A percentile compares a stretch with the other conserved stretches of the same genome.
These are phyloP conservation scores for Drosophila nannoptera DNA, from an alignment of 1,140 invertebrate genomes.

Conservation along the genomic window DNA sequence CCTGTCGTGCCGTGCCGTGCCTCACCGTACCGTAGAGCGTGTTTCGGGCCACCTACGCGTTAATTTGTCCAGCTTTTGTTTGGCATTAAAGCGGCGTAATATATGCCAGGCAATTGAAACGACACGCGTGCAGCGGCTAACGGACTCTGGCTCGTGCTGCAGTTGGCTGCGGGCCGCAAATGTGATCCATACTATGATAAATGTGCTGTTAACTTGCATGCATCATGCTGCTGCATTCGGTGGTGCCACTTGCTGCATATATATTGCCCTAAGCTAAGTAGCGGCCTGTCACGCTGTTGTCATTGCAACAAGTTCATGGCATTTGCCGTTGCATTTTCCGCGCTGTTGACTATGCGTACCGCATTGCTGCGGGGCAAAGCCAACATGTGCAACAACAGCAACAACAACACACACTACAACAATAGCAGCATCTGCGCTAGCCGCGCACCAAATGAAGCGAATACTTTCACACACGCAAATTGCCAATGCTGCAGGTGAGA, in stretches of 20 bases:
- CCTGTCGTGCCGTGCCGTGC: too few species aligned
- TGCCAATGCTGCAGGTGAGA: slow-evolving; percentile 5
- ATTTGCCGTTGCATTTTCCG: slow-evolving; percentile 57
- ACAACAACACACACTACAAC: slow-evolving; percentile 28
- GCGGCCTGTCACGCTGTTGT: slow-evolving; percentile 52
- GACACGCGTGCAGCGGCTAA: slow-evolving; percentile 18
- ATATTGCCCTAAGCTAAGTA: slow-evolving; percentile 36
- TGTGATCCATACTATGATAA: slow-evolving; percentile 66
- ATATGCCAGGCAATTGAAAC: slow-evolving; percentile 63
- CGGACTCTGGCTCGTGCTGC: slow-evolving; percentile 11
- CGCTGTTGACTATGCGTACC: slow-evolving; percentile 53
- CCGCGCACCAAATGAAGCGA: slow-evolving; percentile 62
- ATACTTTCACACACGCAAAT: slow-evolving; percentile 53
- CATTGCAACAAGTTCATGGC: slow-evolving; percentile 69
- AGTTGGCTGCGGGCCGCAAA: slow-evolving; percentile 23
- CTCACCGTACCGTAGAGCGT: too few species aligned
- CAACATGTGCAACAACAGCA: slow-evolving; percentile 37
- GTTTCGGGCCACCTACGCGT: slow-evolving; percentile 56
- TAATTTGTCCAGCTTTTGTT: slow-evolving; percentile 69
- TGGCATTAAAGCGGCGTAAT: slow-evolving; percentile 64
- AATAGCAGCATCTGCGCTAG: slow-evolving; percentile 49
- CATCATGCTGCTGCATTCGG: slow-evolving; percentile 59
- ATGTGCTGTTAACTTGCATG: slow-evolving; percentile 60
- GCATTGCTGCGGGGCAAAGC: slow-evolving; percentile 46
- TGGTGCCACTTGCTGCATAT: slow-evolving; percentile 29